A percentile compares a stretch with the other conserved stretches of the same genome.
Conservation (phyloP, 2,113 vertebrate genomes). For the Monopterus albus region DNA sequence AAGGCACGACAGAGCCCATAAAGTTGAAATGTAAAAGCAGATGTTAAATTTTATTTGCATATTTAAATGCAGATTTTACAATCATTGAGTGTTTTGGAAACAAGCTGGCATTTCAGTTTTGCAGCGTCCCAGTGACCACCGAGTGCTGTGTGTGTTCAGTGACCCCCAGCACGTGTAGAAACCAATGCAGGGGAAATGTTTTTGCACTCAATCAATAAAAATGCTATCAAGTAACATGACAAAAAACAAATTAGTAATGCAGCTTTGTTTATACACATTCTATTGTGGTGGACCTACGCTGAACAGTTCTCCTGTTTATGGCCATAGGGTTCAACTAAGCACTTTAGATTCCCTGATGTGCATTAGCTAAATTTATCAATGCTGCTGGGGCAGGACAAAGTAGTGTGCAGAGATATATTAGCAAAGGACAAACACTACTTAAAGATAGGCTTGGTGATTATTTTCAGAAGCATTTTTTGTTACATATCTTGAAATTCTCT, state of each 20-base stretch:
- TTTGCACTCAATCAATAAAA: constrained; percentile 28
- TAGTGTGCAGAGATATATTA: not conserved
- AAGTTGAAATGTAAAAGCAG: constrained; percentile 57
- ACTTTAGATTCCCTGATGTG: constrained; percentile 42
- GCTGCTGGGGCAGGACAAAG: not conserved
- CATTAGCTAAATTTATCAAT: not conserved
- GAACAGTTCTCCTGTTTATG: constrained; percentile 1
- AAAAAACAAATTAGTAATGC: not conserved
- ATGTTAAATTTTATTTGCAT: constrained; percentile 72
- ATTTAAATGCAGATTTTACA: constrained; percentile 66
- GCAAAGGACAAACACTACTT: not conserved
- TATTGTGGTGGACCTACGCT: not conserved
- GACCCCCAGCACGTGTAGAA: constrained; percentile 39
- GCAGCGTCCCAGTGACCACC: constrained; percentile 34
- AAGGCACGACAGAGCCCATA: not conserved
- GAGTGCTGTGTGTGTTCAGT: constrained; percentile 15
- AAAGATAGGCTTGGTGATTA: no score
- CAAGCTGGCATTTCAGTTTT: constrained; percentile 49
- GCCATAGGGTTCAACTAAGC: constrained; percentile 18
- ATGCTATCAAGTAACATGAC: constrained; percentile 5
- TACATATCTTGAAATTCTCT: no score
- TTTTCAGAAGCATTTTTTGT: no score
- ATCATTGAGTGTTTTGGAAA: constrained; percentile 62
- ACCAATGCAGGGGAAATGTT: constrained; percentile 46
- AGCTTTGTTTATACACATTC: not conserved